Base-by-base conservation (phyloP, 2,888 invertebrate species). In the Temnothorax ravouxi region DNA sequence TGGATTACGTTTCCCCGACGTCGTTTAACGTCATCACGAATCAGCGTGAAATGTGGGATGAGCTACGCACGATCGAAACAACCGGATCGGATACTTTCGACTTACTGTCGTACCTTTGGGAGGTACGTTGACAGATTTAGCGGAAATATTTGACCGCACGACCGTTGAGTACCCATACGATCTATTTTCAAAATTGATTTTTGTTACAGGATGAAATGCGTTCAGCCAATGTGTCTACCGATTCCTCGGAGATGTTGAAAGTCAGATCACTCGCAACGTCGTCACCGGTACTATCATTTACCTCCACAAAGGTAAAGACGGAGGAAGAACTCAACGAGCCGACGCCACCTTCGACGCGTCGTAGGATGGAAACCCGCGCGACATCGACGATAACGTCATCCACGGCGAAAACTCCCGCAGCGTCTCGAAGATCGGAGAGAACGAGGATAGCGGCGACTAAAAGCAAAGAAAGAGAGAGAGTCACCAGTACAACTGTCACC, bases 101-200 rank as follows among this genome's bases (percentile, higher is more conserved):
- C 88, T 87, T 95, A 72, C 87, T 95, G 75, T 94, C 95, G 15
- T 95, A 95, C 85, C 92, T 95, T 66, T 93, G 93, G 75, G 94
- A 95, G 85, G 95, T 95, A 90, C 92, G 94, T 93, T 52, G 38
- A 54, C 83, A 50, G 1, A 21, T 38, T 50, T 21, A 44, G n/a
- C 29, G 21, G 15, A 25, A 18, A 0, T n/a, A 18, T 15, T 41
- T 3, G 5, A n/a, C 2, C 52, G 13, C 3, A 2, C 13, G 9
- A 52, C 41, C 21, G 18, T 25, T 11, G 18, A 50, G 34, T 6
- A 11, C 0, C 38, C 18, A 2, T 13, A 18, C 4, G 2, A 41
- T 41, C 1, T 18, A 21, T 59, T 44, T 54, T 47, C 29, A 18
- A 56, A 72, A 72, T 34, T 34, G 4, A 29, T 29, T 5, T 47